Base-by-base conservation (phyloP, 2,797 vertebrate genomes). In the Phaenicophaeus curvirostris region DNA sequence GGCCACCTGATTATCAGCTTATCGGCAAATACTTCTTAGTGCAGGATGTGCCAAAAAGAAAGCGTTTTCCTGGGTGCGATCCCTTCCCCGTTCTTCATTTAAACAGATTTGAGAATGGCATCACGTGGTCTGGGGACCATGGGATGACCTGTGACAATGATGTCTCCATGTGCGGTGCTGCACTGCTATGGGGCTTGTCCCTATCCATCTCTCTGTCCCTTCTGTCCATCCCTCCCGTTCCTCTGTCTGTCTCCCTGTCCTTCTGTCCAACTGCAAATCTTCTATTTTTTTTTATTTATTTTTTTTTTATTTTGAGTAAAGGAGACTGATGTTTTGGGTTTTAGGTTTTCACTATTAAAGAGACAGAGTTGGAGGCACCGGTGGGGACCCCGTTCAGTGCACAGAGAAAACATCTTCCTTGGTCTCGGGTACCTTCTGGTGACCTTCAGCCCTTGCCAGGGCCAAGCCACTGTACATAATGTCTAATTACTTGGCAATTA, bases 1-100 rank as follows among this genome's bases (percentile, higher is more conserved):
- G 79, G 90, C 95, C 91, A 87, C 96, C 95, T 97, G 96, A 96
- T 98, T 98, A 98, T 98, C 97, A 95, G 96, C 95, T 97, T 96
- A 98, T 95, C 86, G 4, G 79, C 81, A 96, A 97, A 95, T 95
- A 76, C 95, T 83, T 96, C 92, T 96, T 93, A 97, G 92, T 83
- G 96, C 8, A 67, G 57, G 93, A 95, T 78, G 91, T 91, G 79
- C 95, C 48, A 15, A 96, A 85, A 90, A 95, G 91, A 73, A 94
- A 84, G 77, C 17, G 7, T 46, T 86, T 87, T 95, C 87, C 69
- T 90, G 2, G 0, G 37, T 1, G 1, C 6, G 11, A 68, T 66
- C 72, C 33, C 77, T 83, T 87, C 25, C 11, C 33, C 1, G 3
- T 67, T 77, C 78, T 93, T 87, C 87, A 25, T 87, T 89, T 88